These are phyloP conservation scores for Eupithecia dodoneata DNA, from an alignment of 2,888 invertebrate species.

Conservation along the genomic window DNA sequence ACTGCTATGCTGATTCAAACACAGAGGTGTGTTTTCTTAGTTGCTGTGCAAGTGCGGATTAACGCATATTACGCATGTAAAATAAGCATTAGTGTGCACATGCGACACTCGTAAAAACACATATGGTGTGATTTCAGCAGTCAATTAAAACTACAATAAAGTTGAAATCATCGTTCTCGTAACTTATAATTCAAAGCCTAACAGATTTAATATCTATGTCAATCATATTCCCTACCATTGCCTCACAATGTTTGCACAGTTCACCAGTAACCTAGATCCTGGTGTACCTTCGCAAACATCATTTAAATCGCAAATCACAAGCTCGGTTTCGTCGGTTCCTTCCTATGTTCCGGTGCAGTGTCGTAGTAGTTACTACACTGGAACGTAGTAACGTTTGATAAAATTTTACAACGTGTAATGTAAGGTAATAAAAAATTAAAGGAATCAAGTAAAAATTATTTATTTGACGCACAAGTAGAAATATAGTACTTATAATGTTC, in stretches of 20 bases:
- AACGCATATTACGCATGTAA: too few species aligned
- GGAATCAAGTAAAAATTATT: too few species aligned
- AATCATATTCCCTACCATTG: slow-evolving; percentile 8
- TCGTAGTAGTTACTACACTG: background rate
- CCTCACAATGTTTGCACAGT: slow-evolving; percentile 22
- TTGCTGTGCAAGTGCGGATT: too few species aligned
- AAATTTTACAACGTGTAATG: background rate
- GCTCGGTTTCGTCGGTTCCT: slow-evolving; percentile 53
- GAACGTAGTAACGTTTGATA: background rate
- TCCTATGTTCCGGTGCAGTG: slow-evolving; percentile 46
- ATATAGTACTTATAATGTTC: too few species aligned
- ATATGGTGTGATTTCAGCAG: too few species aligned
- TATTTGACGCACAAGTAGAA: too few species aligned
- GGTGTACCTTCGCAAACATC: slow-evolving; percentile 55
- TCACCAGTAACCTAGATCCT: slow-evolving; percentile 36
- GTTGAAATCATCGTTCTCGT: background rate
- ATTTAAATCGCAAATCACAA: slow-evolving; percentile 63
- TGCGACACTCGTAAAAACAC: too few species aligned
- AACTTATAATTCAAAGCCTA: background rate
- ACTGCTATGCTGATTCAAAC: too few species aligned
- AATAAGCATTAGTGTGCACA: too few species aligned
- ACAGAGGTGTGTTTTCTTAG: too few species aligned
- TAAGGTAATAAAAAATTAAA: too few species aligned
- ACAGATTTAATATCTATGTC: slow-evolving; percentile 6
- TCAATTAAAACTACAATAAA: background rate